Base-by-base conservation (phyloP, 1,140 invertebrate genomes). In the Pentalonia nigronervosa region DNA sequence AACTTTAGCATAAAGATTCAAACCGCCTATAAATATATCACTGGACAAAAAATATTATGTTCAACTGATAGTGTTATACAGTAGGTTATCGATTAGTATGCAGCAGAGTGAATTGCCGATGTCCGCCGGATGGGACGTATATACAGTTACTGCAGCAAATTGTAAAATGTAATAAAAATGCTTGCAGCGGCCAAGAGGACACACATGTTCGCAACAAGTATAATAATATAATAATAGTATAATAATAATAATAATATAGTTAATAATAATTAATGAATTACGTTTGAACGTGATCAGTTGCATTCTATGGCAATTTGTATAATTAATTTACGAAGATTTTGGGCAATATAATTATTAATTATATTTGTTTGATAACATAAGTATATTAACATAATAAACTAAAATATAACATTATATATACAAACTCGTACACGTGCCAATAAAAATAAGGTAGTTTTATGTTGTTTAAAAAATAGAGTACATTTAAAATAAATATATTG, bases 81-180 rank as follows among this genome's bases (percentile, higher is more conserved):
- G n/a, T 89, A 86, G 84, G 23, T 89, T 56, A 56, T 90, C 30
- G 88, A 60, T 90, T 90, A 41, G 53, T 90, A 90, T 60, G 88
- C 88, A 45, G 36, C 25, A 90, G 25, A 90, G 88, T 60, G 88
- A 41, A 60, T 36, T 60, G 11, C 41, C 88, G 34, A 90, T 90
- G 48, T 89, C 87, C 87, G 53, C 41, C 53, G 88, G 53, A 90
- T 60, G 87, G n/a, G 34, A 53, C 30, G 25, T 88, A 88, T 50
- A 88, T 53, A 41, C 21, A 47, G 23, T n/a, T 48, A 87, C 41
- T 30, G 45, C 84, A 86, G 84, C 84, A 86, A 45, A 76, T 76
- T 76, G 84, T 41, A 86, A 86, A 86, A 90, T 90, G 23, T 60
- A 90, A 60, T 90, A 90, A 90, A 90, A 90, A 90, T 60, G 50